Conservation (phyloP, 2,797 vertebrate species). For the Ctenopoma multispine region DNA sequence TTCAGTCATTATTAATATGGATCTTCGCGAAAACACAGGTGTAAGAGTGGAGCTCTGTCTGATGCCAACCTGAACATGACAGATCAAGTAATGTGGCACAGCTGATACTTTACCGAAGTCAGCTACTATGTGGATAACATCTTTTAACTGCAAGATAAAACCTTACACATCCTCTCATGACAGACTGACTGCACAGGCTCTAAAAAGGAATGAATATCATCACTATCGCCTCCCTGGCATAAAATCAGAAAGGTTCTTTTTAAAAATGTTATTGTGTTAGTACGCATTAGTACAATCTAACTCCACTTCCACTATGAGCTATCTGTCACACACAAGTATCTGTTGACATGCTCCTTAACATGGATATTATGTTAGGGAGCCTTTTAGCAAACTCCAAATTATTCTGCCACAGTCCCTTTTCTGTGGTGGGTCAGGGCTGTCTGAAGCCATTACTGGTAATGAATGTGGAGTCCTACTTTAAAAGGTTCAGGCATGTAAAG, state of each 20-base stretch:
- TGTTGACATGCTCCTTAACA: constrained; percentile 92
- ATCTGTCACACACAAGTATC: constrained; percentile 87
- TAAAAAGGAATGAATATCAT: constrained; percentile 45
- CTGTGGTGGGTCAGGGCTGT: constrained; percentile 85
- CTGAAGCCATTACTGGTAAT: constrained; percentile 89
- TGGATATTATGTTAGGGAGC: constrained; percentile 87
- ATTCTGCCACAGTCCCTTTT: constrained; percentile 84
- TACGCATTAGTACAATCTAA: constrained; percentile 81
- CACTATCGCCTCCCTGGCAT: constrained; percentile 46
- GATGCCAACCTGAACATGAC: constrained; percentile 6
- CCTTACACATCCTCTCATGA: constrained; percentile 12
- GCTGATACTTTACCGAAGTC: constrained; percentile 23
- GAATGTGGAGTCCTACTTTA: constrained; percentile 90
- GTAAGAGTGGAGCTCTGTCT: constrained; percentile 1
- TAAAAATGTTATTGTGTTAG: constrained; percentile 80
- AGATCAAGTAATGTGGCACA: constrained; percentile 12
- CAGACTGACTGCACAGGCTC: constrained; percentile 21
- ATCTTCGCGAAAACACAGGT: constrained; percentile 7
- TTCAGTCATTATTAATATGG: constrained; percentile 2
- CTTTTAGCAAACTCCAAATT: constrained; percentile 89
- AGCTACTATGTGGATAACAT: constrained; percentile 24
- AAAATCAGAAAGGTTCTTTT: constrained; percentile 72
- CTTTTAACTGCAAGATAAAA: constrained; percentile 38
- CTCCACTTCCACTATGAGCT: constrained; percentile 77
- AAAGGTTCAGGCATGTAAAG: constrained; percentile 87